phyloP scores from a whole-genome alignment of 2,113 vertebrate genomes.

The Carassius carassius region DNA sequence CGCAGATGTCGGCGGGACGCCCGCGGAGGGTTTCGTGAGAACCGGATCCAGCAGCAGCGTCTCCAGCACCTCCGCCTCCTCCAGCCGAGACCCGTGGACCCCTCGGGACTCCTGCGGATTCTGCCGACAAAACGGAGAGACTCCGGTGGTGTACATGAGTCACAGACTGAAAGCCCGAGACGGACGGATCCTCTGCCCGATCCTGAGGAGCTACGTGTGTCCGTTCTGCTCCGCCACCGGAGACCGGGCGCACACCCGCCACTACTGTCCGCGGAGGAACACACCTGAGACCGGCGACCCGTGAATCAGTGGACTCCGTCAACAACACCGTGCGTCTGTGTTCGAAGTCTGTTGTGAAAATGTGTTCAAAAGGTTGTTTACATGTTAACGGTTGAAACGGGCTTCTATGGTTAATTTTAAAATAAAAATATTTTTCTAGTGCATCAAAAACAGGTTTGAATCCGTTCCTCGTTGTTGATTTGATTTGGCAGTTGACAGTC shows the following conservation, averaged over 20 bases:
- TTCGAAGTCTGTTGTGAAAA: not conserved
- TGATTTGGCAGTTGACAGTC: not conserved
- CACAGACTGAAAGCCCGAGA: conserved; percentile 76
- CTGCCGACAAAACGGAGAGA: conserved; percentile 47
- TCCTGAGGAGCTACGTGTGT: conserved; percentile 82
- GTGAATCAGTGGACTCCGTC: not conserved
- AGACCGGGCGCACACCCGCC: conserved; percentile 80
- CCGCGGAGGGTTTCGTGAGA: not conserved
- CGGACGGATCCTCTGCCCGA: conserved; percentile 77
- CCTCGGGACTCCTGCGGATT: conserved; percentile 62
- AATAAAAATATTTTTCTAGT: conserved; percentile 31
- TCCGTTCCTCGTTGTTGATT: not conserved
- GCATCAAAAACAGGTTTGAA: not conserved
- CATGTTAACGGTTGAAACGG: not conserved
- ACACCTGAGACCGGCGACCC: too few species aligned
- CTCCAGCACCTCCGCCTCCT: not conserved
- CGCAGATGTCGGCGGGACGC: not conserved
- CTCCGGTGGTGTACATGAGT: conserved; percentile 69
- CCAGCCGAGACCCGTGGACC: not conserved
- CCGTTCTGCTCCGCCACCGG: conserved; percentile 78
- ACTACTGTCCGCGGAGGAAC: conserved; percentile 75
- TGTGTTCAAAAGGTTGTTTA: not conserved
- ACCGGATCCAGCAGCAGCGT: not conserved
- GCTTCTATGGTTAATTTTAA: not conserved
- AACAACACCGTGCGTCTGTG: not conserved